Evolutionary conservation across 2,797 vertebrate genomes (phyloP).

Genomic region (Acestrorhynchus altus): DNA sequence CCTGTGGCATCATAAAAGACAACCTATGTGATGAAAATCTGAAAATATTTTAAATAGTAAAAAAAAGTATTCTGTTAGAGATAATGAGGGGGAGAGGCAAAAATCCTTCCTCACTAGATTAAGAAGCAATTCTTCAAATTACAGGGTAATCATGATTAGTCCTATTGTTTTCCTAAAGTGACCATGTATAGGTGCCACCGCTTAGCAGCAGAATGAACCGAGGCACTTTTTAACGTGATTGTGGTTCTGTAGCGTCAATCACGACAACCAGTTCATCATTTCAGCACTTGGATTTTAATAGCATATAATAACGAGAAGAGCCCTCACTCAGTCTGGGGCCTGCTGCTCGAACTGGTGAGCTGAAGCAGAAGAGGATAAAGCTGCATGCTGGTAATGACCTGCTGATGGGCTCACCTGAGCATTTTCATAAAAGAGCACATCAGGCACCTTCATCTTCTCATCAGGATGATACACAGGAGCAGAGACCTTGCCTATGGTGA

Average conservation of each 20-base stretch:
- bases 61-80: no score
- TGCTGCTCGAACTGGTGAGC: background rate
- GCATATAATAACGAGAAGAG: background rate
- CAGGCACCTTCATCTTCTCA: slow-evolving; percentile 94
- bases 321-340: background rate
- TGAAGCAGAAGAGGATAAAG: background rate
- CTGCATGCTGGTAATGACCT: slow-evolving; percentile 4
- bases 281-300: background rate
- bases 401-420: slow-evolving; percentile 82
- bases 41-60: no score
- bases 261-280: background rate
- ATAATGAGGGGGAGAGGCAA: background rate
- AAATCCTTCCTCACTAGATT: background rate
- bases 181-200: background rate
- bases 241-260: background rate
- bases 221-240: slow-evolving; percentile 7
- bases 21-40: no score
- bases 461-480: slow-evolving; percentile 81
- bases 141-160: background rate
- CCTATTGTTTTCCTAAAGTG: background rate
- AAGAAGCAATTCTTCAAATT: background rate
- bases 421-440: slow-evolving; percentile 97
- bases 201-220: slow-evolving; percentile 8
- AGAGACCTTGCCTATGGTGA: slow-evolving; percentile 87
- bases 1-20: no score